Evolutionary conservation across 2,797 vertebrate species (phyloP).

Genomic region (Phylloscopus collybita): DNA sequence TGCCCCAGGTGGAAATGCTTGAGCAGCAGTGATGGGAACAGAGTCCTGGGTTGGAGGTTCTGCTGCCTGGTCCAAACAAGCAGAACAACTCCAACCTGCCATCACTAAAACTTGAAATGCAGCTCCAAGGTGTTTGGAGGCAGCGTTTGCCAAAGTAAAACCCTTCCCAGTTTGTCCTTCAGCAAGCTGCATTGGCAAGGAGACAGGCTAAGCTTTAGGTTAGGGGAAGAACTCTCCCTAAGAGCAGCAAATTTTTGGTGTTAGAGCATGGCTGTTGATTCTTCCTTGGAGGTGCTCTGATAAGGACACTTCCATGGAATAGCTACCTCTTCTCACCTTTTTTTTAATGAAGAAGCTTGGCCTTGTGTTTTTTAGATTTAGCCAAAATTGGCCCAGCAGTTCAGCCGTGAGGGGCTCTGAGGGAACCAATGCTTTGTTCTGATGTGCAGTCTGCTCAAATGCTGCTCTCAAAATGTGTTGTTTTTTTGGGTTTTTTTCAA

Average conservation of each 20-base stretch:
- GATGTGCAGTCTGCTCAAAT: background rate
- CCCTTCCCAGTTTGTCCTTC: background rate
- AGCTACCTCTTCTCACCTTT: background rate
- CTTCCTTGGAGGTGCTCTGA: fast-evolving
- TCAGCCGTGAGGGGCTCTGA: background rate
- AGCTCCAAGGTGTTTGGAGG: background rate
- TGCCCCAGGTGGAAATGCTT: background rate
- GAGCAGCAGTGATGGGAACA: background rate
- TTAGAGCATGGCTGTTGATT: fast-evolving
- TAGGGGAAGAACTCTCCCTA: background rate
- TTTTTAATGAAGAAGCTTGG: background rate
- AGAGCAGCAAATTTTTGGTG: background rate
- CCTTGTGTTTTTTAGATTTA: background rate
- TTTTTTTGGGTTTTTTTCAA: background rate
- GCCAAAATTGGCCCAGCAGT: background rate
- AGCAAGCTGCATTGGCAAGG: background rate
- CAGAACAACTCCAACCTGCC: fast-evolving
- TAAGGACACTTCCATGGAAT: background rate
- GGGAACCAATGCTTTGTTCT: background rate
- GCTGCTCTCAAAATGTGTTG: background rate
- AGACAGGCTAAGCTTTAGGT: background rate
- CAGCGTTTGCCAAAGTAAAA: background rate
- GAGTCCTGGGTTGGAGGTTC: fast-evolving
- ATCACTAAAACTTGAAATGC: background rate
- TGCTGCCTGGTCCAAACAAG: background rate